Percentiles rank a stretch among this genome's conserved stretches.
phyloP scores from a whole-genome alignment of 2,888 invertebrate genomes.

The Drosophila villosipedis region DNA sequence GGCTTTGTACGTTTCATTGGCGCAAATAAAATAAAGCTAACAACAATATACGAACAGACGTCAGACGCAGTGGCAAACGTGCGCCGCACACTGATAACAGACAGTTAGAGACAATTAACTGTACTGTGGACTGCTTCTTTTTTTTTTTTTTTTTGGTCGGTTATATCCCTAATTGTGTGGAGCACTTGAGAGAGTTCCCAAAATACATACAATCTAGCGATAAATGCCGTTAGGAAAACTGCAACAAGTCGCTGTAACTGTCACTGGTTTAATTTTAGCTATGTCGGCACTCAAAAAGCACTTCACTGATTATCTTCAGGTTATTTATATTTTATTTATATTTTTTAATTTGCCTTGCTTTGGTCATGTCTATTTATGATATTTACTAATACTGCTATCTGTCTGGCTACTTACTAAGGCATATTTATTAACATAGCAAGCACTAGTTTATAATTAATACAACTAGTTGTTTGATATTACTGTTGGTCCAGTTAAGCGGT shows the following conservation, averaged over 20 bases:
- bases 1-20: conserved; percentile 16
- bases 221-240: conserved; percentile 30
- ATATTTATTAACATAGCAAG: conserved; percentile 44
- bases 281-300: conserved; percentile 14
- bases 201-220: conserved; percentile 16
- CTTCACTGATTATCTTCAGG: conserved; percentile 42
- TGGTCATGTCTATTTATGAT: conserved; percentile 62
- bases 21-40: conserved; percentile 49
- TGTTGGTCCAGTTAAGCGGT: conserved; percentile 50
- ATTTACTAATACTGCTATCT: conserved; percentile 44
- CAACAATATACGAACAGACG: conserved; percentile 30
- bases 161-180: conserved; percentile 49
- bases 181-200: conserved; percentile 31
- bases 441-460: conserved; percentile 63
- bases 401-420: conserved; percentile 1
- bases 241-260: conserved; percentile 44
- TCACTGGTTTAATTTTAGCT: conserved; percentile 55
- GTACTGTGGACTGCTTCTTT: not conserved
- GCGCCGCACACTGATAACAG: conserved; percentile 34
- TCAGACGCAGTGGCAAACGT: conserved; percentile 29
- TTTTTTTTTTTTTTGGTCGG: not conserved
- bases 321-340: conserved; percentile 46
- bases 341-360: conserved; percentile 45
- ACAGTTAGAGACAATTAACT: not conserved
- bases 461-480: conserved; percentile 38